Evolutionary conservation across 2,797 vertebrate species (phyloP).

Genomic region (Rachycentron canadum): DNA sequence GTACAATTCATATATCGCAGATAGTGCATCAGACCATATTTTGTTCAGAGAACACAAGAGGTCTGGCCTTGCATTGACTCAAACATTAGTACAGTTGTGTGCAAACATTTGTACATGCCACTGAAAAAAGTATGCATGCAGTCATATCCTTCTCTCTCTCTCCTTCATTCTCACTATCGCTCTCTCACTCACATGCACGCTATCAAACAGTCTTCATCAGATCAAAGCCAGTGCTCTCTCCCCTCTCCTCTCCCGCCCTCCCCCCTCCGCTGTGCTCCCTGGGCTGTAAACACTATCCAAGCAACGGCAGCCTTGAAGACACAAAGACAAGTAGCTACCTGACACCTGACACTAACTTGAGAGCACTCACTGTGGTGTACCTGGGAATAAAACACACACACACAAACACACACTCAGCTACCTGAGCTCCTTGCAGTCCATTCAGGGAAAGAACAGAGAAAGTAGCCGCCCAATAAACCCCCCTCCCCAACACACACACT

Average conservation of each 20-base stretch:
- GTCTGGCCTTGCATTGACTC: not conserved
- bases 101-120: conserved; percentile 47
- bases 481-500: conserved; percentile 23
- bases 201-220: conserved; percentile 77
- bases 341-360: conserved; percentile 86
- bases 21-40: not conserved
- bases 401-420: conserved; percentile 60
- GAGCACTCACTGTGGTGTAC: conserved; percentile 80
- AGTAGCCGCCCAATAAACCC: conserved; percentile 58
- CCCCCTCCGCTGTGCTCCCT: conserved; percentile 57
- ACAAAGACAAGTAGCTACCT: conserved; percentile 86
- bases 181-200: conserved; percentile 52
- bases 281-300: conserved; percentile 83
- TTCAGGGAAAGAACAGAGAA: conserved; percentile 71
- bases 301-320: conserved; percentile 85
- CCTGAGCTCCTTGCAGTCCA: conserved; percentile 76
- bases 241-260: conserved; percentile 28
- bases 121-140: conserved; percentile 41
- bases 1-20: not conserved
- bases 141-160: conserved; percentile 11
- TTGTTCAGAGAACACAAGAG: not conserved
- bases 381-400: conserved; percentile 63
- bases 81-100: conserved; percentile 26
- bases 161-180: conserved; percentile 51
- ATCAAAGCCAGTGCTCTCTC: conserved; percentile 76